These are phyloP conservation scores for Strix aluco DNA, from an alignment of 2,113 vertebrate genomes.

Conservation along the genomic window DNA sequence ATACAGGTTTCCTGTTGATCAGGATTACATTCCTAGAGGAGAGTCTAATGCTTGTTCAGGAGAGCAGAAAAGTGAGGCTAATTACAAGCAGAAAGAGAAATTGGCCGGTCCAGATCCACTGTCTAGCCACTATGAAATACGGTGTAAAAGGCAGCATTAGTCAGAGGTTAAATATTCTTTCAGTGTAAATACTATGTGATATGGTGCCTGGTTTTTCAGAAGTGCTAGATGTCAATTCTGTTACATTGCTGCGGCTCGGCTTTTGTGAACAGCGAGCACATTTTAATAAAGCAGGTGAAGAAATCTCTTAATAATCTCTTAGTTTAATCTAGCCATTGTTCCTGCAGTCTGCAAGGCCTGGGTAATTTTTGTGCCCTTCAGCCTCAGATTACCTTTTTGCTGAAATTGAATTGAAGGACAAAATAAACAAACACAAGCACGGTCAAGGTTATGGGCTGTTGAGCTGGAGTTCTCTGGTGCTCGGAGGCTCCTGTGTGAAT, in stretches of 20 bases:
- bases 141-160: background rate
- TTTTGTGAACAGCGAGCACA: background rate
- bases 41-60: background rate
- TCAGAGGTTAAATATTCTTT: background rate
- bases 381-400: background rate
- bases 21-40: slow-evolving; percentile 6
- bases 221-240: background rate
- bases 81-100: slow-evolving; percentile 32
- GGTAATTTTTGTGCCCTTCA: background rate
- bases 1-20: background rate
- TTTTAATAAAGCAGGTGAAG: background rate
- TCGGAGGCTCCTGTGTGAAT: accelerated
- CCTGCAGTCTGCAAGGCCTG: background rate
- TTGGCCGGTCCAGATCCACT: background rate
- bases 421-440: accelerated
- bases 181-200: background rate
- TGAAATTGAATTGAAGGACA: background rate
- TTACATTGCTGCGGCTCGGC: background rate
- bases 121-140: background rate
- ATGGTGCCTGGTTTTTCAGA: background rate
- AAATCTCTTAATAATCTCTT: background rate
- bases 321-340: background rate
- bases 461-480: background rate
- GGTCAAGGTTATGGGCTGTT: background rate
- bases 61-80: slow-evolving; percentile 13